Percentiles rank a stretch among this genome's conserved stretches.
Conservation (phyloP, 1,140 invertebrate species). For the Drosophila albomicans region DNA sequence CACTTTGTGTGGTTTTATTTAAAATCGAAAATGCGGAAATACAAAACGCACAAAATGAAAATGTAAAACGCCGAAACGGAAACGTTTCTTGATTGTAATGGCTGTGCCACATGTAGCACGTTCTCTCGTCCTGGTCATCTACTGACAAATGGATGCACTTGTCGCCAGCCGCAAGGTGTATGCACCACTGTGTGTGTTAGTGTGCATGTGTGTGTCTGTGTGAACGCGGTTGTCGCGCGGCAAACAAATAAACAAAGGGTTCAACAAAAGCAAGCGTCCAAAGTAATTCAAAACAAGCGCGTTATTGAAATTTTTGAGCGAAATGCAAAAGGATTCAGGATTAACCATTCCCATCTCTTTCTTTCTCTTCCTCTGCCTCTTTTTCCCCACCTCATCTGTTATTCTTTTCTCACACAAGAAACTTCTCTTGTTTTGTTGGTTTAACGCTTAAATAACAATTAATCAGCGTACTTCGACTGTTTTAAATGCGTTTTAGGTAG, state of each 20-base stretch:
- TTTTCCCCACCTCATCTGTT: conserved; percentile 16
- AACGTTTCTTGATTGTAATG: conserved; percentile 69
- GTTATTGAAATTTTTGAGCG: conserved; percentile 59
- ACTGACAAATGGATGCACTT: conserved; percentile 61
- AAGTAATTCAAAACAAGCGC: conserved; percentile 77
- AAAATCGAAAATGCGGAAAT: conserved; percentile 76
- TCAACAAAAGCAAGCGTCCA: conserved; percentile 73
- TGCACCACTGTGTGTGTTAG: conserved; percentile 15
- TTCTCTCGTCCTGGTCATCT: conserved; percentile 14
- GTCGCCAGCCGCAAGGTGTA: conserved; percentile 71
- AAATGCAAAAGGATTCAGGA: conserved; percentile 28
- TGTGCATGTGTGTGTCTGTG: conserved; percentile 24
- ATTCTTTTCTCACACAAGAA: conserved; percentile 24
- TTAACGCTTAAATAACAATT: conserved; percentile 55
- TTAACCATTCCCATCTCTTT: conserved; percentile 30
- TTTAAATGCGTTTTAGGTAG: background rate
- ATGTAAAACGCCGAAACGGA: conserved; percentile 49
- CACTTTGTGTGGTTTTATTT: conserved; percentile 58
- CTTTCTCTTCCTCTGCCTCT: background rate
- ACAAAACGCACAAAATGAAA: conserved; percentile 62
- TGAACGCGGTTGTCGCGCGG: conserved; percentile 30
- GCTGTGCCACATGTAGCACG: conserved; percentile 32
- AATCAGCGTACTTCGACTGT: conserved; percentile 26
- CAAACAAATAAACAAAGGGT: conserved; percentile 79
- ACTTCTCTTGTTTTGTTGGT: conserved; percentile 57